Base-by-base conservation (phyloP, 2,797 vertebrate genomes). In the Fundulus diaphanus region DNA sequence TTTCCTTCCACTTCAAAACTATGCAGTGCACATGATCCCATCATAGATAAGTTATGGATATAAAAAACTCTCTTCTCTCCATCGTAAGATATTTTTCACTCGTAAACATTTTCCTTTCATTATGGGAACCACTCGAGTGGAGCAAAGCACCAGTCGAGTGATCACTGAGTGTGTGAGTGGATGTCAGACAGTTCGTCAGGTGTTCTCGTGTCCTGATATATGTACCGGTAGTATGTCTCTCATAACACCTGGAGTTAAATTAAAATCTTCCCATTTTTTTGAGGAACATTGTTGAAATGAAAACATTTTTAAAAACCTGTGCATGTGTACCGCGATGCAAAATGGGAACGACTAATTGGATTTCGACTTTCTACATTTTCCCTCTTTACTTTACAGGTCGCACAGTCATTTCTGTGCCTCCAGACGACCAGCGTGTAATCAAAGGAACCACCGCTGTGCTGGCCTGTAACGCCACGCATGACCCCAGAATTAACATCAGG, bases 381-480 rank as follows among this genome's bases (percentile, higher is more conserved):
- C 33, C 13, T 66, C 37, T 56, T 71, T 79, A 0, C 65, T 78
- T 69, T 76, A 5, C 78, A 99, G 98, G 96, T 87, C 96, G 96
- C 9, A 98, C 98, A 0, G 89, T 86, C 84, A 97, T 99, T 72
- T 93, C 97, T 31, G 90, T 88, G 52, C 95, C 96, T 81, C 98
- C 98, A 0, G 90, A 95, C 68, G 96, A 99, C 84, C 95, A 90
- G 70, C 96, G 96, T 1, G 98, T 98, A 77, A 99, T 99, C 90
- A 99, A 99, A 92, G 98, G 98, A 71, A 99, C 97, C 74, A 98
- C 96, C 0, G 98, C 97, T 8, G 80, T 92, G 1, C 93, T 99
- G 89, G 91, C 80, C 63, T 99, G 98, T 12, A 89, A 95, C 5
- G 97, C 96, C 0, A 96, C 95, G 3, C 96, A 98, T 1, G 98